A percentile compares a stretch with the other conserved stretches of the same genome.
These are phyloP conservation scores for Rapana venosa DNA, from an alignment of 2,888 invertebrate species.

Conservation along the genomic window DNA sequence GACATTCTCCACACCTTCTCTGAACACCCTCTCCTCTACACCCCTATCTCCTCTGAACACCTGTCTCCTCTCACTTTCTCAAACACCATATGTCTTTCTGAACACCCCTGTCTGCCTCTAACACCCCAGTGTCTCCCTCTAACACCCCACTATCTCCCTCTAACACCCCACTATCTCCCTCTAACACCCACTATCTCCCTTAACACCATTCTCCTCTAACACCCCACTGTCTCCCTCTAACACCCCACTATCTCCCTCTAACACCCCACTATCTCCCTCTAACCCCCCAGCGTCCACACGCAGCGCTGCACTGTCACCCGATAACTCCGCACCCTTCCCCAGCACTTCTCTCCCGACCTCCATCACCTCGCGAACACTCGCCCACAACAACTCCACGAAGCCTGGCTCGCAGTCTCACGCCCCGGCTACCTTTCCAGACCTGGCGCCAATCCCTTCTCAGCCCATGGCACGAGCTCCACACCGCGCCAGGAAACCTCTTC, in stretches of 20 bases:
- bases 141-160: neutral
- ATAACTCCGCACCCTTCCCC: neutral
- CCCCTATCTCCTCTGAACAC: too few relatives aligned
- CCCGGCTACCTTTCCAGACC: too few relatives aligned
- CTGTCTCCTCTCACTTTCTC: too few relatives aligned
- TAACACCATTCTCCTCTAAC: neutral
- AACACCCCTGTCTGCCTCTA: neutral
- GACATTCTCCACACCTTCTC: too few relatives aligned
- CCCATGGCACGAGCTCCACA: too few relatives aligned
- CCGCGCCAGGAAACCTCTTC: too few relatives aligned
- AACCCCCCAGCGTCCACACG: too few relatives aligned
- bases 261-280: neutral
- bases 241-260: neutral
- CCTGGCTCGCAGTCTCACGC: too few relatives aligned
- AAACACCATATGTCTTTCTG: neutral
- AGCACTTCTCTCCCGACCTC: neutral
- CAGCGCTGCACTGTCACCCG: neutral
- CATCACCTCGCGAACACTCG: neutral
- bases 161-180: neutral
- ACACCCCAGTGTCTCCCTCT: too few relatives aligned
- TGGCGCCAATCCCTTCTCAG: too few relatives aligned
- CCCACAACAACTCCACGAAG: too few relatives aligned
- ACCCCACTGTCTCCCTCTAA: neutral
- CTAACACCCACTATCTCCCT: neutral
- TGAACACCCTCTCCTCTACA: too few relatives aligned